These are phyloP conservation scores for Orcinus orca DNA, from an alignment of 2,113 vertebrate genomes.

Conservation along the genomic window DNA sequence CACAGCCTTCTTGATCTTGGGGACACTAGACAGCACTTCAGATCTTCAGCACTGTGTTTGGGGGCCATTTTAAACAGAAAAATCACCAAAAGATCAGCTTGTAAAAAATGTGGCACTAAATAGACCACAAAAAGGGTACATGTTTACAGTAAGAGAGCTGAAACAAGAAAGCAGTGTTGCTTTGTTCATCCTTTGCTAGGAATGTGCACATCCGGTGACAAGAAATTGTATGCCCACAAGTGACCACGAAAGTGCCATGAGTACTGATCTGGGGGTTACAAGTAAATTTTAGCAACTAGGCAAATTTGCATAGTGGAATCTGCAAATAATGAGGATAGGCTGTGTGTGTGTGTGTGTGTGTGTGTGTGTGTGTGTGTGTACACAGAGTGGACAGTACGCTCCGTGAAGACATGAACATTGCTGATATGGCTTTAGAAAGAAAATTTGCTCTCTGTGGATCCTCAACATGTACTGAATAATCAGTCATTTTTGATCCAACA, in stretches of 20 bases:
- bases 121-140: not conserved
- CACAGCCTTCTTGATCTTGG: not conserved
- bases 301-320: not conserved
- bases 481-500: not conserved
- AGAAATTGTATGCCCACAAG: not conserved
- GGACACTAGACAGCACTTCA: not conserved
- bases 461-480: not conserved
- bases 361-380: not conserved
- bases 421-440: not conserved
- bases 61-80: not conserved
- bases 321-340: not conserved
- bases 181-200: not conserved
- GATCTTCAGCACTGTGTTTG: not conserved
- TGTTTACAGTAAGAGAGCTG: not conserved
- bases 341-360: not conserved
- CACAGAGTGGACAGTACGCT: fast-evolving
- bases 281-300: not conserved
- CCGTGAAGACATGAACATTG: not conserved
- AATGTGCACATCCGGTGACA: not conserved
- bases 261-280: not conserved
- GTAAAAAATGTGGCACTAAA: not conserved
- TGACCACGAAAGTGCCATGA: not conserved
- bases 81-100: not conserved
- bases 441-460: not conserved
- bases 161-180: not conserved